A percentile compares a stretch with the other conserved stretches of the same genome.
phyloP scores from a whole-genome alignment of 2,888 invertebrate species.

The Lingula anatina region DNA sequence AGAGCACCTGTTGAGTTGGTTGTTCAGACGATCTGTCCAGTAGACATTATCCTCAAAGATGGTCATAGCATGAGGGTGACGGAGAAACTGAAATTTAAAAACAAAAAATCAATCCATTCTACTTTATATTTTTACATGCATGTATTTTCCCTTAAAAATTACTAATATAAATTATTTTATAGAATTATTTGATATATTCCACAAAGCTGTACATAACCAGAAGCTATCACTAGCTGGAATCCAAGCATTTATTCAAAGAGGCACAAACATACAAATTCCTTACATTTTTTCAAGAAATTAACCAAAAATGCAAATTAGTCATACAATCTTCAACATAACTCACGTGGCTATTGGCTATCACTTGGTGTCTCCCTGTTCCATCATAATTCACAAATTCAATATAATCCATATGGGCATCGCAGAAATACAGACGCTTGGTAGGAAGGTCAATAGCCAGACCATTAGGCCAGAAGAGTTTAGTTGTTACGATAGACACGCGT shows the following conservation, averaged over 20 bases:
- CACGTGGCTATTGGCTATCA: conserved; percentile 53
- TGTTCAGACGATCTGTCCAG: conserved; percentile 78
- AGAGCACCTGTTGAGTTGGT: conserved; percentile 58
- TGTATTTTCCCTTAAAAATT: too few relatives aligned
- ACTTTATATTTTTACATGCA: too few relatives aligned
- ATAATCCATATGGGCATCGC: conserved; percentile 93
- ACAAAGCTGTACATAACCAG: too few relatives aligned
- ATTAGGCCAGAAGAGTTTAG: conserved; percentile 98
- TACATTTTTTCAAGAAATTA: too few relatives aligned
- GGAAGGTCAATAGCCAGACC: conserved; percentile 94
- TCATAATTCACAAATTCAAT: conserved; percentile 98
- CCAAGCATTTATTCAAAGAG: too few relatives aligned
- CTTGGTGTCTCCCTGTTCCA: conserved; percentile 83
- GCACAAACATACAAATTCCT: too few relatives aligned
- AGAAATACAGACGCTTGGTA: conserved; percentile 89
- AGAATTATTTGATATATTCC: too few relatives aligned
- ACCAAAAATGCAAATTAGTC: too few relatives aligned
- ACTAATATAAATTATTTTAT: too few relatives aligned
- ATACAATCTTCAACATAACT: too few relatives aligned
- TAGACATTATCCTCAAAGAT: conserved; percentile 42
- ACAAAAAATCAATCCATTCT: too few relatives aligned
- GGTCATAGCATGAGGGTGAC: conserved; percentile 77
- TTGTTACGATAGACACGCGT: conserved; percentile 77
- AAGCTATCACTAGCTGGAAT: too few relatives aligned
- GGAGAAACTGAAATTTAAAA: conserved; percentile 67